Base-by-base conservation (phyloP, 2,113 vertebrate genomes). In the Stictonetta naevosa region DNA sequence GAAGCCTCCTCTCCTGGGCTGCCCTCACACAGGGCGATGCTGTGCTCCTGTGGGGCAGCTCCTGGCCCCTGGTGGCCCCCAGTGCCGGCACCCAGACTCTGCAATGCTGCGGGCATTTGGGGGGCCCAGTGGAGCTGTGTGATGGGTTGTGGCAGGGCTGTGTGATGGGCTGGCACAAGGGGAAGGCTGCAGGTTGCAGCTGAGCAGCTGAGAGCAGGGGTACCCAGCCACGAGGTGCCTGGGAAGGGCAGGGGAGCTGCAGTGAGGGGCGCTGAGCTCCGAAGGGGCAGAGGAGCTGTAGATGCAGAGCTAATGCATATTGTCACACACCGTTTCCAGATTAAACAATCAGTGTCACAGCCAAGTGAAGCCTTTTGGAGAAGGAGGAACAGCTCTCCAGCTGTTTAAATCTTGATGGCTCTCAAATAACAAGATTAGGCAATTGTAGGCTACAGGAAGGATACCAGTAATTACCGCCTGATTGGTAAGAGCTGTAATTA, bases 401-500 rank as follows among this genome's bases (percentile, higher is more conserved):
- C 98, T 98, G 98, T 98, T 98, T 97, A 97, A 98, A 96, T 96
- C 96, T 66, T 93, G 92, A 83, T 96, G 91, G 86, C 91, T 97
- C 98, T 98, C 97, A 98, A 98, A 98, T 98, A 98, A 98, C 98
- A 96, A 97, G 98, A 98, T 98, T 97, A 98, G 98, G 97, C 98
- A 98, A 98, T 98, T 98, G 97, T 96, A 95, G 97, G 97, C 97
- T 97, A 83, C 98, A 98, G 97, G 98, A 98, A 98, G 98, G 98
- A 98, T 98, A 98, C 97, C 97, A 96, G 98, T 97, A 98, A 98
- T 98, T 98, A 98, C 97, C 1, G 92, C 96, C 97, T 98, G 98
- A 98, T 98, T 99, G 98, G 98, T 97, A 97, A 96, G 97, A 96
- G 96, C 96, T 97, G 98, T 97, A 98, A 98, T 99, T 98, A 98